Evolutionary conservation across 2,888 invertebrate genomes (phyloP).

Genomic region (Lasius platythorax): DNA sequence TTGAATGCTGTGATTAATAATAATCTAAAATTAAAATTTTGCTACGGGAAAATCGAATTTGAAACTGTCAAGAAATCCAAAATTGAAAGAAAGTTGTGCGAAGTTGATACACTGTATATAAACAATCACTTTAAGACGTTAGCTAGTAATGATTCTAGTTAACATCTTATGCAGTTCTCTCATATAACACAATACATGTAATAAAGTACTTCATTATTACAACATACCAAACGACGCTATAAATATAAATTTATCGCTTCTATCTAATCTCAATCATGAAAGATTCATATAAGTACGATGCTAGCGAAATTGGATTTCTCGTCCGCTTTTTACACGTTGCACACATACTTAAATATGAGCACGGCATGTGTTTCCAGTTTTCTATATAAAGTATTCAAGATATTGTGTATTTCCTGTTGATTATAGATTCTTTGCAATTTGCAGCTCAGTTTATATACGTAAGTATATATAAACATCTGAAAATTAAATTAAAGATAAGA

Average conservation of each 20-base stretch:
- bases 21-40: not conserved
- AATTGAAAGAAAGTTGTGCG: not conserved
- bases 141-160: not conserved
- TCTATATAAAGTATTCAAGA: not conserved
- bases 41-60: not conserved
- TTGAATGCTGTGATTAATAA: not conserved
- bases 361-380: not conserved
- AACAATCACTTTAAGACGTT: not conserved
- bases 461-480: not conserved
- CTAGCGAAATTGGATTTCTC: constrained; percentile 39
- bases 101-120: not conserved
- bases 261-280: constrained; percentile 13
- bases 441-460: not conserved
- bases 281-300: constrained; percentile 12
- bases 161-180: not conserved
- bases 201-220: constrained; percentile 18
- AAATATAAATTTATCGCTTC: constrained; percentile 15
- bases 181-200: not conserved
- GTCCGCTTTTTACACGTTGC: not conserved
- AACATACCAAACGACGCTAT: constrained; percentile 13
- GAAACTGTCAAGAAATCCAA: not conserved
- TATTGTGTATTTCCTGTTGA: not conserved
- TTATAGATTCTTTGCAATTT: not conserved
- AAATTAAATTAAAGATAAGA: not conserved
- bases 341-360: not conserved